Evolutionary conservation across 2,888 invertebrate genomes (phyloP), one percentile per base, ranked within the genome.

Genomic region (Choreutis nemorana): DNA sequence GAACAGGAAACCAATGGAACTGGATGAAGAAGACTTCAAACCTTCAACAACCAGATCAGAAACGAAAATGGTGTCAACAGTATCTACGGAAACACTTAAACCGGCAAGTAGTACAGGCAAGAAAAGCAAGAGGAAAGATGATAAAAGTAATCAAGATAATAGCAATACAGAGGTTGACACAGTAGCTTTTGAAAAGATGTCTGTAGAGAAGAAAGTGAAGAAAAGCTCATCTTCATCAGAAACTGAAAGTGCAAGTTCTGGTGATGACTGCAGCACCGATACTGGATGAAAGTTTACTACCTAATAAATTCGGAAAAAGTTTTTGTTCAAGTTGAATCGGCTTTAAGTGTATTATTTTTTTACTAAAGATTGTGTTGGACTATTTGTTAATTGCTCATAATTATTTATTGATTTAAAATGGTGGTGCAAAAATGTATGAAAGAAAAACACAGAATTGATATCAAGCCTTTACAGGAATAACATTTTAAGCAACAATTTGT

Each of bases 231-330:
- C 84, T 43, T 86, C 86, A 0, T 83, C 85, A 1, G 86, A 86
- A 22, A 81, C 81, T 0, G 82, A 81, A 33, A 84, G 84, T 48
- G 84, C 82, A 0, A 85, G 84, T 51, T 85, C 85, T 24, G 85
- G 85, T 0, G 86, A 86, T 24, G 86, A 86, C 37, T 83, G 81
- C 36, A 85, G 85, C 29, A 85, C 86, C 0, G 86, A 86, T 30
- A 80, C 80, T 1, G 79, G 80, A 39, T 80, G 71, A 78, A 40
- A 31, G 20, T 36, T 11, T 26, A n/a, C n/a, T n/a, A n/a, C n/a
- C n/a, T n/a, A n/a, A n/a, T n/a, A n/a, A n/a, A n/a, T n/a, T n/a
- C n/a, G 10, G 4, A 30, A 16, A 24, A 18, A n/a, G 23, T 22
- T n/a, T n/a, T n/a, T n/a, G n/a, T n/a, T n/a, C n/a, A n/a, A n/a